Conservation (phyloP, 2,113 vertebrate species). For the Tetraodon nigroviridis region DNA sequence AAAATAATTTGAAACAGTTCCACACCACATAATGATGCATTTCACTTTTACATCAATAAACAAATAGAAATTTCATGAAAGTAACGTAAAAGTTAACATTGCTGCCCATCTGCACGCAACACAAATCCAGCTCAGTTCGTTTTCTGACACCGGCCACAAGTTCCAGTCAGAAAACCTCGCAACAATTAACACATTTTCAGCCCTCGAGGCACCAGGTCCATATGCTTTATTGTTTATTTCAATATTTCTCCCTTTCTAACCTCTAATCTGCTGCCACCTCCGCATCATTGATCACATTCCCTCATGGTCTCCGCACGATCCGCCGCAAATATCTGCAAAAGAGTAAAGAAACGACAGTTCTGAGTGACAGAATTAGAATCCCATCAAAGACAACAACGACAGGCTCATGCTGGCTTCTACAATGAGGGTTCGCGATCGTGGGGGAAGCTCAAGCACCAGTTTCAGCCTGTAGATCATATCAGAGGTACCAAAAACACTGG, state of each 20-base stretch:
- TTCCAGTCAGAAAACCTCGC: no score
- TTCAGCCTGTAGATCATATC: slow-evolving; percentile 31
- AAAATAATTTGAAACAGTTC: no score
- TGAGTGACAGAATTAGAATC: background rate
- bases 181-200: background rate
- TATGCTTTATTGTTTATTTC: background rate
- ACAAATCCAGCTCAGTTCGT: no score
- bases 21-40: no score
- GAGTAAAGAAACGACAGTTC: background rate
- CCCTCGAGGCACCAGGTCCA: background rate
- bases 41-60: no score
- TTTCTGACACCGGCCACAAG: no score
- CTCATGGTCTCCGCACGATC: background rate
- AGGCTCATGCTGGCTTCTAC: background rate
- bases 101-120: no score
- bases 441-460: background rate
- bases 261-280: background rate
- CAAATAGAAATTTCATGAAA: no score
- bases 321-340: slow-evolving; percentile 42
- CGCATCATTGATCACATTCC: background rate
- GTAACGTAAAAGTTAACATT: no score
- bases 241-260: background rate
- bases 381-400: background rate
- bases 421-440: background rate
- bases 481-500: slow-evolving; percentile 12